Conservation (phyloP, 1,140 invertebrate species). For the Ctenoplectra terminalis region DNA sequence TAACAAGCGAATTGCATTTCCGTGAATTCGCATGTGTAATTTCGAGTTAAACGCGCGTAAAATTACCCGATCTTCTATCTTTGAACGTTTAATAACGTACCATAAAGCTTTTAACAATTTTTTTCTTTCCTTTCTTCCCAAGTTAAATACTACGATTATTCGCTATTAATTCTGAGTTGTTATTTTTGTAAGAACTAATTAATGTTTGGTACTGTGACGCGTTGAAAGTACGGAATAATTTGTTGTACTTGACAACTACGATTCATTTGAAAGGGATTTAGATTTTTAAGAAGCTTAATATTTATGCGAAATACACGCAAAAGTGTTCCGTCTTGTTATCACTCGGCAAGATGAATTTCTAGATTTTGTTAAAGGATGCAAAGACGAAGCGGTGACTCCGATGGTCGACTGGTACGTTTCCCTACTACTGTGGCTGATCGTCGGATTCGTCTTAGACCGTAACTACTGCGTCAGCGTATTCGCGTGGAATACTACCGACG, state of each 20-base stretch:
- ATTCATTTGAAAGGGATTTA: background rate
- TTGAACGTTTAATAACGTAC: too few relatives aligned
- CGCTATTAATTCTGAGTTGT: too few relatives aligned
- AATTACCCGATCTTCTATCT: background rate
- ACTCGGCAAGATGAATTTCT: background rate
- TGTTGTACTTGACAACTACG: too few relatives aligned
- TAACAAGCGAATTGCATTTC: background rate
- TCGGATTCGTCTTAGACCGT: background rate
- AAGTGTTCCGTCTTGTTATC: background rate
- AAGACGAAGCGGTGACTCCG: background rate
- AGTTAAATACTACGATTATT: background rate
- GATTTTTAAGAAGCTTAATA: background rate
- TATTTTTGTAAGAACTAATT: too few relatives aligned
- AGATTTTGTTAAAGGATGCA: too few relatives aligned
- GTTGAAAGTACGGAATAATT: background rate
- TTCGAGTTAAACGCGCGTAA: background rate
- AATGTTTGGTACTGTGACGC: too few relatives aligned
- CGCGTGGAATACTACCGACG: background rate
- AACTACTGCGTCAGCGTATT: slow-evolving; percentile 33
- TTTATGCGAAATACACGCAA: background rate
- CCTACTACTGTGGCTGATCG: background rate
- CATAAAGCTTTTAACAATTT: background rate
- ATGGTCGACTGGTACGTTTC: slow-evolving; percentile 17
- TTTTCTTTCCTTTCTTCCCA: background rate
- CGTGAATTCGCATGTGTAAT: background rate